phyloP scores from a whole-genome alignment of 2,888 invertebrate genomes.

The Thymelicus acteon region DNA sequence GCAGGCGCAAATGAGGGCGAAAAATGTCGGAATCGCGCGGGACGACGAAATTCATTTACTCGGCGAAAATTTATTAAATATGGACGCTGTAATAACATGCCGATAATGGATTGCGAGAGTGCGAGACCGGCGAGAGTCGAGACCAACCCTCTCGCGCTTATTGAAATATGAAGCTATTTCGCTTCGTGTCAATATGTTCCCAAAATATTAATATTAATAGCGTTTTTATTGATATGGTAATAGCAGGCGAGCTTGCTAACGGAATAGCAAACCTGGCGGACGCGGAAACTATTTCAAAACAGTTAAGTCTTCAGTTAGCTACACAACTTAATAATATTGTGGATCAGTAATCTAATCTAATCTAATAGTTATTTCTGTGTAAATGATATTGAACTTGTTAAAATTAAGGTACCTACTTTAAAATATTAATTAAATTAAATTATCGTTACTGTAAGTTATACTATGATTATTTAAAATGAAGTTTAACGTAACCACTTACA shows the following conservation, averaged over 20 bases:
- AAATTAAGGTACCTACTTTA: no score
- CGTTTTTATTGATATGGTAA: neutral
- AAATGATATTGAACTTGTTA: no score
- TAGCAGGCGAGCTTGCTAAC: no score
- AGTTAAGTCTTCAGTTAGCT: no score
- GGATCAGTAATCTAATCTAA: no score
- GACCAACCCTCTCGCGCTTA: neutral
- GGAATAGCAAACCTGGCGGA: no score
- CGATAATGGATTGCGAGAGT: slow-evolving; percentile 19
- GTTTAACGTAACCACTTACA: neutral
- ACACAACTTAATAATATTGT: no score
- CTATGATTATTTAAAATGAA: no score
- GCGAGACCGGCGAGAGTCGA: neutral
- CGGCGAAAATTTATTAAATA: slow-evolving; percentile 32
- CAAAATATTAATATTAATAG: neutral
- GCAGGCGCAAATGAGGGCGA: slow-evolving; percentile 27
- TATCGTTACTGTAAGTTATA: no score
- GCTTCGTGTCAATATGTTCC: neutral
- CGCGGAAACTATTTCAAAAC: no score
- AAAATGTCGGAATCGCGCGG: slow-evolving; percentile 13
- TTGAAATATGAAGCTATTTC: slow-evolving; percentile 4
- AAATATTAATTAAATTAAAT: no score
- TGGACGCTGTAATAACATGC: slow-evolving; percentile 27
- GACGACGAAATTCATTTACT: slow-evolving; percentile 33
- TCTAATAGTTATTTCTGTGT: no score